Conservation (phyloP, 2,888 invertebrate genomes). For the Pachycephus smyrnensis region DNA sequence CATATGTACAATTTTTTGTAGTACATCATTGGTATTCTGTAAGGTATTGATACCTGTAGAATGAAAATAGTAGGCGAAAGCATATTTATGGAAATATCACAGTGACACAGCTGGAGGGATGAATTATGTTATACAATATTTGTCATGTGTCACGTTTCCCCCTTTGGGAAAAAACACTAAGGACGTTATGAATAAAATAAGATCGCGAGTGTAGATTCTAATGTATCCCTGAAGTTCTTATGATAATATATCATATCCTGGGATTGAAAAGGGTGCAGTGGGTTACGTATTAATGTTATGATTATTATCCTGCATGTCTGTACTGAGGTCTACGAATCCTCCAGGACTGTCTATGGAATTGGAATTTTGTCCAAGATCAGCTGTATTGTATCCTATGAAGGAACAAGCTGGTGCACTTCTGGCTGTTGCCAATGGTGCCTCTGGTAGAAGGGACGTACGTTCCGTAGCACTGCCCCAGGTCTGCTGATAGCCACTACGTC, state of each 20-base stretch:
- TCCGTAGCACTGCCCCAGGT: constrained; percentile 71
- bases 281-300: constrained; percentile 47
- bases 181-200: no score
- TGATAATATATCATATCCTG: no score
- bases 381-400: constrained; percentile 41
- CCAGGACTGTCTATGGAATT: constrained; percentile 36
- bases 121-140: no score
- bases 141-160: no score
- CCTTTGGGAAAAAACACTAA: no score
- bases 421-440: constrained; percentile 35
- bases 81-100: constrained; percentile 7
- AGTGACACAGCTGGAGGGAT: no score
- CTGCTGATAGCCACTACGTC: constrained; percentile 81
- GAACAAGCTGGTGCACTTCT: constrained; percentile 49
- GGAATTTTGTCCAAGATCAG: constrained; percentile 40
- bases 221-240: no score
- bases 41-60: background rate
- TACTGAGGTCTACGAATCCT: constrained; percentile 37
- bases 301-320: constrained; percentile 43
- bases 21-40: constrained; percentile 45
- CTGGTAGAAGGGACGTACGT: constrained; percentile 58
- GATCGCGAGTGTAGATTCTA: no score
- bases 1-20: constrained; percentile 55
- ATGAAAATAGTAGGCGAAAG: background rate
- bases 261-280: no score